Conservation (phyloP, 1,140 invertebrate species). For the Macrotrachela quadricornifera region DNA sequence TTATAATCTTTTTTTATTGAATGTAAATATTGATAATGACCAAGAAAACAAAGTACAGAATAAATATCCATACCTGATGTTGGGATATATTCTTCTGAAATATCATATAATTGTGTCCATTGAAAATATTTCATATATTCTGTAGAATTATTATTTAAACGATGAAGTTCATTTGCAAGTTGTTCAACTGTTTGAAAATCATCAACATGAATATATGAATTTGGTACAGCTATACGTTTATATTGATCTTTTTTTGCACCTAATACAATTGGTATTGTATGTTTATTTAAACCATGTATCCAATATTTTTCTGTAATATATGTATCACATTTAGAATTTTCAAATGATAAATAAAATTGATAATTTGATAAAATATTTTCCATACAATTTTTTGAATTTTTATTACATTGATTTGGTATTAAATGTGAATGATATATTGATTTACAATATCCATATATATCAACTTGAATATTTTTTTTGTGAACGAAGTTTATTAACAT, state of each 20-base stretch:
- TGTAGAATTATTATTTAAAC: not conserved
- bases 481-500: constrained; percentile 30
- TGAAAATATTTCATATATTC: constrained; percentile 4
- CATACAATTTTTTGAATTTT: not conserved
- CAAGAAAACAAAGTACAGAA: no score
- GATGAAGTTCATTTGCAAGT: constrained; percentile 1
- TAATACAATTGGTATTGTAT: constrained; percentile 35
- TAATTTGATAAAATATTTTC: not conserved
- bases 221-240: not conserved
- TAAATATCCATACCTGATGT: no score
- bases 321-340: constrained; percentile 6
- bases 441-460: constrained; percentile 41
- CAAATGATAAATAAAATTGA: constrained; percentile 16
- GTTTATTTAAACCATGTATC: not conserved
- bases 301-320: constrained; percentile 11
- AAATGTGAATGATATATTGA: not conserved
- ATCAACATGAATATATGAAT: not conserved
- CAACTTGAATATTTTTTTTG: constrained; percentile 34
- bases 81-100: no score
- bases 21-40: no score
- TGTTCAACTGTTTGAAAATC: not conserved
- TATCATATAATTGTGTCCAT: constrained; percentile 15
- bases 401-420: not conserved
- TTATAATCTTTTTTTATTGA: no score
- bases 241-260: constrained; percentile 2